Evolutionary conservation across 2,888 invertebrate species (phyloP), one percentile per base, ranked within the genome.

Genomic region (Apodemia duryi): DNA sequence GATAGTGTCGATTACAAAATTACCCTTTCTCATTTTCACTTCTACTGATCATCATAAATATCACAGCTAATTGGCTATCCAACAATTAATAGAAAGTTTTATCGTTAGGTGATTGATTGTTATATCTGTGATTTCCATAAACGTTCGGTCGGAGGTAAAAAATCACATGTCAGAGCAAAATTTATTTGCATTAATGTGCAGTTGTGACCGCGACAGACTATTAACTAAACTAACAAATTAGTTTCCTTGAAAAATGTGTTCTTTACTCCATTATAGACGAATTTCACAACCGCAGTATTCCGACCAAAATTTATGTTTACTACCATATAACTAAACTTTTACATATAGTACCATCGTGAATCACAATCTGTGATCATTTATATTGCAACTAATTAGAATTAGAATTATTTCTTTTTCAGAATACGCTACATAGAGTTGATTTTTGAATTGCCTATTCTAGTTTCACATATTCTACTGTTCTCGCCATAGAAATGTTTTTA

Each of bases 1-100:
- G 32, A 54, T 54, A 10, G 28, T 29, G 29, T 57, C 28, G 57
- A 57, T 57, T 57, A 57, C 57, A 29, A 29, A 57, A 57, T 57
- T 32, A 57, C 52, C 52, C 29, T 54, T 54, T 54, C 54, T 54
- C 57, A 57, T 57, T 57, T 57, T 57, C 57, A 57, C 57, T 57
- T 57, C 57, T 13, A 32, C 32, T 29, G 57, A 57, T 57, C 35
- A 35, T 57, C 57, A 57, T 57, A 57, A 57, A 57, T 57, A 57
- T 57, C 32, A 13, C 57, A 13, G 57, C 32, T 57, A 57, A 57
- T 57, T 57, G 57, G 32, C 11, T 35, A 57, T 29, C 57, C 6
- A 35, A 57, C 35, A 57, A 57, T 57, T 35, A 57, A 57, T 35
- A 57, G 57, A 57, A 57, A 57, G 57, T 57, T 57, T 57, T 32